A percentile compares a stretch with the other conserved stretches of the same genome.
These are phyloP conservation scores for Keiferia lycopersicella DNA, from an alignment of 2,888 invertebrate species.

Conservation along the genomic window DNA sequence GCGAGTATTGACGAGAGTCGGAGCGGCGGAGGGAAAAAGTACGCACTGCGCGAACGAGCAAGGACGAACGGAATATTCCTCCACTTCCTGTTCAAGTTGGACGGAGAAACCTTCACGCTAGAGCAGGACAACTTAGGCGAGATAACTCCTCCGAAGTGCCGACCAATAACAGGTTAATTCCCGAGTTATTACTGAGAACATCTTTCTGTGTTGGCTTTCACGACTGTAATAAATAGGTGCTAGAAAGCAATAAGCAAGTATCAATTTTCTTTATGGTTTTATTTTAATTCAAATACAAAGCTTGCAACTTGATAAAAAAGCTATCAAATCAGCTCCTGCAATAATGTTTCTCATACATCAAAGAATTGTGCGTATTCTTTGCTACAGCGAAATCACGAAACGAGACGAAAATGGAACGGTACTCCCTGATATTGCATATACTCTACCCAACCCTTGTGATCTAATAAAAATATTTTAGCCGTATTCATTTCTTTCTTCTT, in stretches of 20 bases:
- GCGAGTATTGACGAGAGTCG: slow-evolving; percentile 27
- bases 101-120: not conserved
- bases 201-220: slow-evolving; percentile 4
- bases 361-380: slow-evolving; percentile 32
- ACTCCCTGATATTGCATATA: slow-evolving; percentile 3
- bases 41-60: slow-evolving; percentile 28
- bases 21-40: slow-evolving; percentile 22
- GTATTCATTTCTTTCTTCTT: slow-evolving; percentile 34
- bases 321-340: slow-evolving; percentile 27
- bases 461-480: slow-evolving; percentile 38
- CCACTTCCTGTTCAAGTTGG: slow-evolving; percentile 22
- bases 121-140: slow-evolving; percentile 1
- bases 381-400: slow-evolving; percentile 8
- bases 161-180: slow-evolving; percentile 19
- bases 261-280: not conserved
- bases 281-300: slow-evolving; percentile 46
- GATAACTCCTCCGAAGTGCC: slow-evolving; percentile 3
- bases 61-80: slow-evolving; percentile 33
- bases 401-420: not conserved
- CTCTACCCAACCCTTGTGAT: slow-evolving; percentile 41
- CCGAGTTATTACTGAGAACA: slow-evolving; percentile 10
- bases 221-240: not conserved
- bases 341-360: slow-evolving; percentile 34
- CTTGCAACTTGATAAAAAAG: slow-evolving; percentile 23
- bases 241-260: not conserved